Conservation (phyloP, 30 jellyfish, hydroid and myxozoan genomes). For the Pseudorhiza aurosa region DNA sequence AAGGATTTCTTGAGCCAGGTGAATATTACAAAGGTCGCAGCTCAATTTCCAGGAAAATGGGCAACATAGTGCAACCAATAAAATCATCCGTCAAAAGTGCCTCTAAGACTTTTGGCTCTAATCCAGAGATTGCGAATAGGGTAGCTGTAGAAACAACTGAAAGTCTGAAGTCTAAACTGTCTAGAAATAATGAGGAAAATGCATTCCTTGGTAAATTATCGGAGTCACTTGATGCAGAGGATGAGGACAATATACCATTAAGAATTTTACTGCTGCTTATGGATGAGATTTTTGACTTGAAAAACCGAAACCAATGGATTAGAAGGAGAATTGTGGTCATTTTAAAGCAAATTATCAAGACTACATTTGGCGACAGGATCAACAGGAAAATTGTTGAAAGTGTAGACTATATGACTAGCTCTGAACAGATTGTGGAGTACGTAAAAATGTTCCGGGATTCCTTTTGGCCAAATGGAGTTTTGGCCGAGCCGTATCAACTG, state of each 20-base stretch:
- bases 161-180: neutral
- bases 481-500: constrained; percentile 89
- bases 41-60: constrained; percentile 85
- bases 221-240: constrained; percentile 87
- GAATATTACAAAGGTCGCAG: constrained; percentile 93
- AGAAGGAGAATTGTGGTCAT: constrained; percentile 90
- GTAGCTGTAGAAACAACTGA: neutral
- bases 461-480: constrained; percentile 95
- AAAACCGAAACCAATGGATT: constrained; percentile 93
- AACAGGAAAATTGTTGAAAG: constrained; percentile 95
- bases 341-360: constrained; percentile 82
- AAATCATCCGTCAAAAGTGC: constrained; percentile 63
- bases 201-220: constrained; percentile 72
- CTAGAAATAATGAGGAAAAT: constrained; percentile 51
- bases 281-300: constrained; percentile 95
- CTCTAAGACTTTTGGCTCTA: constrained; percentile 26
- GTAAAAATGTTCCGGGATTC: constrained; percentile 89
- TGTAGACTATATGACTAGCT: constrained; percentile 83
- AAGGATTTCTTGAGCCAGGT: constrained; percentile 94
- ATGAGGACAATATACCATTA: constrained; percentile 90
- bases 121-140: neutral
- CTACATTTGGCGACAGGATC: constrained; percentile 93
- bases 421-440: constrained; percentile 90
- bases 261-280: constrained; percentile 82
- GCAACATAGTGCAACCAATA: constrained; percentile 75